These are phyloP conservation scores for Chelonus insularis DNA, from an alignment of 1,140 invertebrate genomes.

Conservation along the genomic window DNA sequence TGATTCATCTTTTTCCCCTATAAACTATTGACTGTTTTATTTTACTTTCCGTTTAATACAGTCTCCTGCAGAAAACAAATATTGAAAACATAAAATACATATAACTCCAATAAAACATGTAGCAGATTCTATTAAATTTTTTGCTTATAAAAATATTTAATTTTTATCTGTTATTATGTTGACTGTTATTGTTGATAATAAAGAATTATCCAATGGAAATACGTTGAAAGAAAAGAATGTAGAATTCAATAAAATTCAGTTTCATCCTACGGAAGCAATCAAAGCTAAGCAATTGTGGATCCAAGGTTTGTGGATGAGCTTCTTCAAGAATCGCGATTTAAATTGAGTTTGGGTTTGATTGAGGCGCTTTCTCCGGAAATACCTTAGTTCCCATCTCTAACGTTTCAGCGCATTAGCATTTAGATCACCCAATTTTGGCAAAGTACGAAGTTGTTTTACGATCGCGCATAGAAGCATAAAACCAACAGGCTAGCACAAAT, in stretches of 20 bases:
- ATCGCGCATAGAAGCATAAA: conserved; percentile 14
- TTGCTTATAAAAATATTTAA: no score
- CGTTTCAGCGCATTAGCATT: conserved; percentile 33
- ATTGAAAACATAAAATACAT: no score
- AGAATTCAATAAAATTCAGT: background rate
- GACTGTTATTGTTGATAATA: no score
- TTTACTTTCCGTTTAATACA: no score
- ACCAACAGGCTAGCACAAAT: background rate
- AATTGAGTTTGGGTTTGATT: conserved; percentile 37
- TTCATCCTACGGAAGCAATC: conserved; percentile 4
- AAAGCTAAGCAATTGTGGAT: background rate
- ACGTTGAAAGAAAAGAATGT: no score
- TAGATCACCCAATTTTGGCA: conserved; percentile 36
- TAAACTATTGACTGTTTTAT: no score
- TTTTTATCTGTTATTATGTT: no score
- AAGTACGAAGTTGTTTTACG: conserved; percentile 35
- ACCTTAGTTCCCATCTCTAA: conserved; percentile 3
- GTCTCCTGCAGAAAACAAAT: no score
- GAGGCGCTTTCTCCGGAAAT: conserved; percentile 24
- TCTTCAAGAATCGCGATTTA: conserved; percentile 35
- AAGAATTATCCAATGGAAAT: no score
- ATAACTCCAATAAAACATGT: no score
- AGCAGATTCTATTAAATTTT: no score
- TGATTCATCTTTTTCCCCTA: no score
- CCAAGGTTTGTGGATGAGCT: background rate